phyloP scores from a whole-genome alignment of 1,140 invertebrate species.

The Drosophila aff. region DNA sequence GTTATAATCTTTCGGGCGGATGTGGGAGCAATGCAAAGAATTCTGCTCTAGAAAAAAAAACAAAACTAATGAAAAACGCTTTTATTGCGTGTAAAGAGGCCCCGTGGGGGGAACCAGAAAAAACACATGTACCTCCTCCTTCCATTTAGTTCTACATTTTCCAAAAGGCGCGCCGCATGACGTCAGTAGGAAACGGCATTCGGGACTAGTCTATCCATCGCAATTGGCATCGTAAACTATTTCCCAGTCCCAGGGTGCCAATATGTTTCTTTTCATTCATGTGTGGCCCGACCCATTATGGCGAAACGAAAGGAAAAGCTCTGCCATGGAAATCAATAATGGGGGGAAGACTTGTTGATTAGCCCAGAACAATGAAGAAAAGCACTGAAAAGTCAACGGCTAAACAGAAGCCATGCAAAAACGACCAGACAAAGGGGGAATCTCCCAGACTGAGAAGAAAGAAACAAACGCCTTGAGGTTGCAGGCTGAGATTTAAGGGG shows the following conservation, averaged over 20 bases:
- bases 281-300: slow-evolving; percentile 34
- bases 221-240: slow-evolving; percentile 27
- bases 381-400: slow-evolving; percentile 50
- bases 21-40: slow-evolving; percentile 72
- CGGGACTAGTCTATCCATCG: slow-evolving; percentile 53
- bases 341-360: slow-evolving; percentile 70
- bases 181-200: slow-evolving; percentile 52
- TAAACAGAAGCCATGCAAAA: slow-evolving; percentile 51
- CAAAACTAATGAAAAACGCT: slow-evolving; percentile 62
- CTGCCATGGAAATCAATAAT: slow-evolving; percentile 67
- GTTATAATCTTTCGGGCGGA: slow-evolving; percentile 60
- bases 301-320: slow-evolving; percentile 47
- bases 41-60: slow-evolving; percentile 54
- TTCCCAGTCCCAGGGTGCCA: slow-evolving; percentile 24
- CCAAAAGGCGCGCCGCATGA: slow-evolving; percentile 69
- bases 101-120: slow-evolving; percentile 29
- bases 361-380: slow-evolving; percentile 22
- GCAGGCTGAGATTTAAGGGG: not conserved
- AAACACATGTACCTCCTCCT: slow-evolving; percentile 15
- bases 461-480: slow-evolving; percentile 2
- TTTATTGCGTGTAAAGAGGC: slow-evolving; percentile 67
- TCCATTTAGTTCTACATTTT: slow-evolving; percentile 8
- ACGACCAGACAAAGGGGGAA: slow-evolving; percentile 27
- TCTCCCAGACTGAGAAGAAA: slow-evolving; percentile 4
- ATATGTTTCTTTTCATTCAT: slow-evolving; percentile 58